Conservation (phyloP, 2,113 vertebrate genomes). For the Alosa alosa region DNA sequence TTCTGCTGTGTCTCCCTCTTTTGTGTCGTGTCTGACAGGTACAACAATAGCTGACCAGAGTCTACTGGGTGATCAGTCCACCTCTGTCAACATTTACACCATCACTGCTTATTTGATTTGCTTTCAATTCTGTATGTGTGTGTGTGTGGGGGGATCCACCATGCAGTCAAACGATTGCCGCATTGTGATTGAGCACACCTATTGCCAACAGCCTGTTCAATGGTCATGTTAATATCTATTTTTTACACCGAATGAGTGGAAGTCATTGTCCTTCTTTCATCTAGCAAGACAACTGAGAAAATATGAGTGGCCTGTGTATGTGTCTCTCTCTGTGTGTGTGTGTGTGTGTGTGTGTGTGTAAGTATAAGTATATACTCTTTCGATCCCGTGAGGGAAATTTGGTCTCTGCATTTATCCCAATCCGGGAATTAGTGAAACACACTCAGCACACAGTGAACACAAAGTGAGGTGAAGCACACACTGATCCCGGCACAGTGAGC, state of each 20-base stretch:
- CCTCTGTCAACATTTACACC: conserved; percentile 44
- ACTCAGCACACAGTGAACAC: too few species aligned
- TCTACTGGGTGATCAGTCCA: conserved; percentile 7
- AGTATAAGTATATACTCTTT: too few species aligned
- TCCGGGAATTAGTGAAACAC: too few species aligned
- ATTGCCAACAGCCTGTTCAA: not conserved
- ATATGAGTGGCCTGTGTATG: not conserved
- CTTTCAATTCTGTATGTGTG: not conserved
- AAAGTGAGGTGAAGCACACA: too few species aligned
- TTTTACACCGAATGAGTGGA: not conserved
- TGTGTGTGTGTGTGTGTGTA: not conserved
- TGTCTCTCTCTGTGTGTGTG: too few species aligned
- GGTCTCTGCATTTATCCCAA: too few species aligned
- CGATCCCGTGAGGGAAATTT: too few species aligned
- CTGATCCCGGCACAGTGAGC: too few species aligned
- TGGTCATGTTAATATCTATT: too few species aligned
- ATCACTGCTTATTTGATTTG: not conserved
- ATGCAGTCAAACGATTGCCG: not conserved
- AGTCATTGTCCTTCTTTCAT: not conserved
- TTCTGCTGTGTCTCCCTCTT: not conserved
- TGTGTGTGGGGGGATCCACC: not conserved
- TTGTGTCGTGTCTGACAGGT: conserved; percentile 9
- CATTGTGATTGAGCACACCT: not conserved
- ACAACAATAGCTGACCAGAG: conserved; percentile 23
- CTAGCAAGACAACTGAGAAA: not conserved